Percentiles rank a stretch among this genome's conserved stretches.
Evolutionary conservation across 1,140 invertebrate genomes (phyloP).

Genomic region (Eubasilissa regina): DNA sequence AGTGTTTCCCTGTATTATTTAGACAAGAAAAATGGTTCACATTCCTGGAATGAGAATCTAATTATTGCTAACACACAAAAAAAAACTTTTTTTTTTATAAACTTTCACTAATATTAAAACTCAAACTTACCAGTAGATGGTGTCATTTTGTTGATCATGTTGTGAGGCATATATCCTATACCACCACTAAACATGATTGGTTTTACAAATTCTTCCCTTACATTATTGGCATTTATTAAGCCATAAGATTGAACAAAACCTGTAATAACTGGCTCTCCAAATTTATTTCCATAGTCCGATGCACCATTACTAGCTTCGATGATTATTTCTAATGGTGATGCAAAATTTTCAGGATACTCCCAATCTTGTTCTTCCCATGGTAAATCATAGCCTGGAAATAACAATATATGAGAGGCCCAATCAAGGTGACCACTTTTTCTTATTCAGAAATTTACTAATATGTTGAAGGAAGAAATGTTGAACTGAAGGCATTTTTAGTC

Average conservation of each 20-base stretch:
- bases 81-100: neutral
- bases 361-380: slow-evolving; percentile 89
- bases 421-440: no score
- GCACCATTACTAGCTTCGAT: slow-evolving; percentile 98
- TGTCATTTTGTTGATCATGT: slow-evolving; percentile 82
- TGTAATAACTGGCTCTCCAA: slow-evolving; percentile 93
- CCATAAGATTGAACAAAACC: slow-evolving; percentile 95
- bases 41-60: no score
- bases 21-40: no score
- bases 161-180: slow-evolving; percentile 90
- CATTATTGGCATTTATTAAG: slow-evolving; percentile 76
- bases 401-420: slow-evolving; percentile 1
- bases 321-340: slow-evolving; percentile 87
- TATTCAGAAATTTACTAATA: no score
- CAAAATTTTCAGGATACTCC: slow-evolving; percentile 92
- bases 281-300: slow-evolving; percentile 99
- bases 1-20: no score
- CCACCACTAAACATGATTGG: slow-evolving; percentile 99
- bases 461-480: no score
- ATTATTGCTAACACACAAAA: no score
- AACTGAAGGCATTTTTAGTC: no score
- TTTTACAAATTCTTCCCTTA: slow-evolving; percentile 94
- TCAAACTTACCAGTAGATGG: slow-evolving; percentile 76
- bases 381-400: slow-evolving; percentile 79
- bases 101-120: neutral